Conservation (phyloP, 92 coral and sea anemone genomes). For the Heliopora coerulea region DNA sequence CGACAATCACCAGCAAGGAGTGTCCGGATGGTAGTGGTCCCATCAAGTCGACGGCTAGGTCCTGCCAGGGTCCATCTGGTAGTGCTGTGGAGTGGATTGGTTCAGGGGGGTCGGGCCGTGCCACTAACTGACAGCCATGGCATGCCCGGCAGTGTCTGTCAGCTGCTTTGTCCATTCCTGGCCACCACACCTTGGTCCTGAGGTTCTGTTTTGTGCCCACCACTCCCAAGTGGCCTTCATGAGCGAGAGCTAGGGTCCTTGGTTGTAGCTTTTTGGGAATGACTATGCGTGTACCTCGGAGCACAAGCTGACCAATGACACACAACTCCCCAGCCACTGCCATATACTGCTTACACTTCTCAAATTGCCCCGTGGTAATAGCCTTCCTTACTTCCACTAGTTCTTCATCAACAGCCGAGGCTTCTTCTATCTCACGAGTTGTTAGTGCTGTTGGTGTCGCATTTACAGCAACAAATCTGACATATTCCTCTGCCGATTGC, state of each 20-base stretch:
- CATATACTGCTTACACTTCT: slow-evolving; percentile 27
- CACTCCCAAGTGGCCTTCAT: slow-evolving; percentile 21
- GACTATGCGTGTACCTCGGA: slow-evolving; percentile 41
- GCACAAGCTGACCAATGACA: slow-evolving; percentile 45
- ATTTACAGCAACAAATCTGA: slow-evolving; percentile 30
- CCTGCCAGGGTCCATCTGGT: slow-evolving; percentile 55
- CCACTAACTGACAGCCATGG: slow-evolving; percentile 53
- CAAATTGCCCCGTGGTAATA: slow-evolving; percentile 8
- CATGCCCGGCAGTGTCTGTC: slow-evolving; percentile 52
- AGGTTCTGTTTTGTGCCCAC: slow-evolving; percentile 54
- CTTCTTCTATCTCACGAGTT: slow-evolving; percentile 24
- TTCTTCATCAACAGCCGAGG: slow-evolving; percentile 28
- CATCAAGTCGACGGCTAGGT: slow-evolving; percentile 46
- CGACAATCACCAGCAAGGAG: slow-evolving; percentile 47
- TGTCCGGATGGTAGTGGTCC: slow-evolving; percentile 61
- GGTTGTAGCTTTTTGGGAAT: slow-evolving; percentile 25
- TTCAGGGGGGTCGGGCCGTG: slow-evolving; percentile 53
- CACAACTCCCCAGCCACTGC: not conserved
- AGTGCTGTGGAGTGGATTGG: slow-evolving; percentile 51
- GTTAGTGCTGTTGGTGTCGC: slow-evolving; percentile 19
- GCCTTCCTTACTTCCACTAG: slow-evolving; percentile 21
- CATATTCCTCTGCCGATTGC: slow-evolving; percentile 19
- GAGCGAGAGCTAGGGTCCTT: slow-evolving; percentile 24
- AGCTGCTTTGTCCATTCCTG: slow-evolving; percentile 55
- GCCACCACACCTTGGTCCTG: slow-evolving; percentile 61